These are phyloP conservation scores for Pachypanchax playfairii DNA, from an alignment of 2,113 vertebrate genomes.

Conservation along the genomic window DNA sequence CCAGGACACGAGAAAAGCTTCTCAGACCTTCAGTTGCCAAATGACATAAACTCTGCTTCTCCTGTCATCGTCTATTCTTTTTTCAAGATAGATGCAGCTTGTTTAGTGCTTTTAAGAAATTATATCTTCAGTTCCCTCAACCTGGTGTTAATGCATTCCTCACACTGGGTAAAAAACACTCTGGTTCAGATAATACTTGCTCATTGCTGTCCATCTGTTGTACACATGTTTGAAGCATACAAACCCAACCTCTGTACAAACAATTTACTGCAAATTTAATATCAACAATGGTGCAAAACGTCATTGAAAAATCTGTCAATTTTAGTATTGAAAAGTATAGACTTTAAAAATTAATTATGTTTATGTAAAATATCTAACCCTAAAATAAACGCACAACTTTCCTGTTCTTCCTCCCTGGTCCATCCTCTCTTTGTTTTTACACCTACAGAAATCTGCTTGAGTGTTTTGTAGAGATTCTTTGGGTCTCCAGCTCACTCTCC, in stretches of 20 bases:
- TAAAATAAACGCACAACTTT: background rate
- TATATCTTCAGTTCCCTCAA: slow-evolving; percentile 24
- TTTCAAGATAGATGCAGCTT: slow-evolving; percentile 33
- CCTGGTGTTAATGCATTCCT: background rate
- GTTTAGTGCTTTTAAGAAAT: slow-evolving; percentile 69
- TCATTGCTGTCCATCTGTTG: no score
- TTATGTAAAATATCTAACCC: no score
- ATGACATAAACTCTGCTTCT: slow-evolving; percentile 43
- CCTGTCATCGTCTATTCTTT: slow-evolving; percentile 31
- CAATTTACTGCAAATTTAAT: no score
- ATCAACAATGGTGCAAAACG: no score
- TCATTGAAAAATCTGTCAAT: no score
- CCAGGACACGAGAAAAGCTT: no score
- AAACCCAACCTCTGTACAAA: no score
- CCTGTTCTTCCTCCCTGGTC: background rate
- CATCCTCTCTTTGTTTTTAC: background rate
- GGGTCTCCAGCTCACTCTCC: slow-evolving; percentile 25
- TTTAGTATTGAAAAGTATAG: no score
- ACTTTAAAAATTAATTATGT: no score
- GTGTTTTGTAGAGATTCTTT: slow-evolving; percentile 36
- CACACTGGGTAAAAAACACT: background rate
- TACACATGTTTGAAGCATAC: no score
- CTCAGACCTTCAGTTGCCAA: slow-evolving; percentile 14
- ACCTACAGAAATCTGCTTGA: slow-evolving; percentile 20
- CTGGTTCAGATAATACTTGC: background rate